phyloP scores from a whole-genome alignment of 2,888 invertebrate genomes.

The Oligia latruncula region DNA sequence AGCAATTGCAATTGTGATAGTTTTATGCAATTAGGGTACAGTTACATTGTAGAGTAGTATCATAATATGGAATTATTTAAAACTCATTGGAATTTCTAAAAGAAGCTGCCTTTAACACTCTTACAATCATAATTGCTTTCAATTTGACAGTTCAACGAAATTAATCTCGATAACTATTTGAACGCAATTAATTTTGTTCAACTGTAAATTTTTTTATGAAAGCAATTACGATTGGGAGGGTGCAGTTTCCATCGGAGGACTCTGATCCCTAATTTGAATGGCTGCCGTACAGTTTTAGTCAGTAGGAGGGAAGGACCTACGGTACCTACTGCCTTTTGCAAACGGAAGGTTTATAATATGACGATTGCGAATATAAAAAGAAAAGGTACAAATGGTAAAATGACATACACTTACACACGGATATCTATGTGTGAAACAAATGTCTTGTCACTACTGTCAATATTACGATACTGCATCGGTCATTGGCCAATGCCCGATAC shows the following conservation, averaged over 20 bases:
- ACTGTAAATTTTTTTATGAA: too few species aligned
- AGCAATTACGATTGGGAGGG: not conserved
- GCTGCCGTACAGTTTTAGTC: not conserved
- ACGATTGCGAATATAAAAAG: not conserved
- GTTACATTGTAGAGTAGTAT: too few species aligned
- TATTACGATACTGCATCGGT: conserved; percentile 9
- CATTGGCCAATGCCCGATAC: conserved; percentile 23
- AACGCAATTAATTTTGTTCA: not conserved
- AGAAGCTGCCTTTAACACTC: not conserved
- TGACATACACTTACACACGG: not conserved
- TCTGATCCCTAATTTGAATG: not conserved
- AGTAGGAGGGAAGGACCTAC: not conserved
- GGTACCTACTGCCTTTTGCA: not conserved
- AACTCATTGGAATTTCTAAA: not conserved
- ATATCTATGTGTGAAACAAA: not conserved
- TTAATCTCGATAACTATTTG: not conserved
- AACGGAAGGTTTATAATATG: not conserved
- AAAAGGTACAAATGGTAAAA: not conserved
- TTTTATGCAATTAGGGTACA: too few species aligned
- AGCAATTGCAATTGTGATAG: too few species aligned
- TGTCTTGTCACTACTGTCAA: not conserved
- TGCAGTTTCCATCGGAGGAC: not conserved
- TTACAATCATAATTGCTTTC: not conserved
- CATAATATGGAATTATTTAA: too few species aligned
- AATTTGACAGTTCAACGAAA: not conserved